Base-by-base conservation (phyloP, 2,113 vertebrate genomes). In the Corydoras sp. region DNA sequence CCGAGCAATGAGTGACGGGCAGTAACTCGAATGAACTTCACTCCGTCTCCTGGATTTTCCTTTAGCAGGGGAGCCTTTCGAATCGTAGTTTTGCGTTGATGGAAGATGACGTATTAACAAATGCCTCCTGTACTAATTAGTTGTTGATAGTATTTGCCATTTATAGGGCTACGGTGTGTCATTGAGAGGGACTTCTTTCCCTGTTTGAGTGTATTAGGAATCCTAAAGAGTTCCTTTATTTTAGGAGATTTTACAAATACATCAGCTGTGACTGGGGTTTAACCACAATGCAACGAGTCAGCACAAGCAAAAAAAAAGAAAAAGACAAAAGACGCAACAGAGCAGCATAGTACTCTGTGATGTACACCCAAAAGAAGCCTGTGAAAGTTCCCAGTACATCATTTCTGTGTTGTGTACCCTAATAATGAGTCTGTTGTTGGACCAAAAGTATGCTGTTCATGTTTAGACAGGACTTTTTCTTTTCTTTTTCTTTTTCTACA, bases 91-190 rank as follows among this genome's bases (percentile, higher is more conserved):
- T 68, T 72, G 58, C 67, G 65, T 74, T 83, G 71, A 78, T 69
- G 70, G 67, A 70, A 78, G 59, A 77, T 10, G 54, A 58, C 65
- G 72, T 81, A 76, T 78, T 79, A 71, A 65, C 71, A 73, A 81
- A 77, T 72, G 72, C 72, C 58, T 80, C 68, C 73, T 72, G 69
- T 24, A 24, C 18, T 24, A 24, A 24, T 24, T 24, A 77, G 75
- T 68, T 78, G 78, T 75, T 77, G 48, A 80, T 74, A 65, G 67
- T 79, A 65, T 80, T 76, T 75, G 76, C 74, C 70, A 72, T 74
- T 71, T 65, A 24, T 24, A 75, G 62, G 75, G 56, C 68, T 79
- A 65, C 70, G 71, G 75, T 79, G 71, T 70, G 71, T 80, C 54
- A 48, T 68, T 71, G 73, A 70, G 70, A 65, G 70, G 62, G 61